Evolutionary conservation across 1,140 invertebrate species (phyloP).

Genomic region (Trichonephila inaurata): DNA sequence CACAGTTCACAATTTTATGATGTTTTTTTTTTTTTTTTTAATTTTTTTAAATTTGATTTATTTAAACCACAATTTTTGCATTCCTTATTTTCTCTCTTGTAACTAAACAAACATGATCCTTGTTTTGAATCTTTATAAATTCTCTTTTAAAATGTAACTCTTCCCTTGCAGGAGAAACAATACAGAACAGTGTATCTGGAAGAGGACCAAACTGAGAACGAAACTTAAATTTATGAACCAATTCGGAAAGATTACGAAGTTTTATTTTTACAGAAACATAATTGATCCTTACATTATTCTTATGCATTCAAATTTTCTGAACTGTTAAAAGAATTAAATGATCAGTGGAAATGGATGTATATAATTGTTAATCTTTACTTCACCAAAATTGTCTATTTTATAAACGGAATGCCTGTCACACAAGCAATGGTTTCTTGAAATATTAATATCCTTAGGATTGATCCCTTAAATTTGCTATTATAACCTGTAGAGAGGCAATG

Average conservation of each 20-base stretch:
- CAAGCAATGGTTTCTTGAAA: not conserved
- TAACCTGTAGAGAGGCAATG: not conserved
- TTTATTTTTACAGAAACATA: conserved; percentile 63
- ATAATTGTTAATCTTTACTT: not conserved
- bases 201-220: conserved; percentile 65
- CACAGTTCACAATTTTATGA: no score
- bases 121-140: no score
- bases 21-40: no score
- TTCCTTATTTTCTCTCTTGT: no score
- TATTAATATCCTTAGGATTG: not conserved
- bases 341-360: not conserved
- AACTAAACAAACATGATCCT: no score
- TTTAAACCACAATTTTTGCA: no score
- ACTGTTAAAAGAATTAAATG: not conserved
- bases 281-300: not conserved
- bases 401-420: not conserved
- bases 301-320: not conserved
- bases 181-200: conserved; percentile 64
- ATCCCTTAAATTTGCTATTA: not conserved
- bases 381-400: not conserved
- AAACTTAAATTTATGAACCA: conserved; percentile 15
- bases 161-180: conserved; percentile 51
- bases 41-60: no score
- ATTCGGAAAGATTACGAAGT: not conserved
- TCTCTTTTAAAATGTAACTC: not conserved